A percentile compares a stretch with the other conserved stretches of the same genome.
These are phyloP conservation scores for Siniperca scherzeri DNA, from an alignment of 2,797 vertebrate species.

Conservation along the genomic window DNA sequence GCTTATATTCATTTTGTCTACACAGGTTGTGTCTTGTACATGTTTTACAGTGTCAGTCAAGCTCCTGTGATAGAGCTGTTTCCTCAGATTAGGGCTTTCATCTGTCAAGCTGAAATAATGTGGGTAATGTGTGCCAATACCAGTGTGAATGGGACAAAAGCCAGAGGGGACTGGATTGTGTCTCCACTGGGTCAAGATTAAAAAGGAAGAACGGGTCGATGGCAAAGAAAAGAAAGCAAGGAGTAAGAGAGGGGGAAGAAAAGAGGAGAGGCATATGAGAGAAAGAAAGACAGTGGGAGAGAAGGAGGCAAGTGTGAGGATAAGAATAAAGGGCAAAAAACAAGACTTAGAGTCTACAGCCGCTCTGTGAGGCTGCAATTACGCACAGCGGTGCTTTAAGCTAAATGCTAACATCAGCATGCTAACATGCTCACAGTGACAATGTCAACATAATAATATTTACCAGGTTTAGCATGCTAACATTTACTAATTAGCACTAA, in stretches of 20 bases:
- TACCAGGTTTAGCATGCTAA: not conserved
- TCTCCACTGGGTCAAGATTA: conserved; percentile 6
- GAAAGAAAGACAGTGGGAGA: not conserved
- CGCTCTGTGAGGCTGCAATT: not conserved
- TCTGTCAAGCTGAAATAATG: conserved; percentile 24
- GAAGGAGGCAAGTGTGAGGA: not conserved
- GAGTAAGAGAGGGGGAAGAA: not conserved
- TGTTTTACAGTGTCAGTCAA: not conserved
- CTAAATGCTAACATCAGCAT: not conserved
- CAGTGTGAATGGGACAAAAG: not conserved
- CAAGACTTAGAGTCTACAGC: not conserved
- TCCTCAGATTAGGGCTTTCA: conserved; percentile 14
- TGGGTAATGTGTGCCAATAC: conserved; percentile 7
- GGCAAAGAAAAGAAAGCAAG: not conserved
- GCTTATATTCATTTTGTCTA: not conserved
- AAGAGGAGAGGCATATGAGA: not conserved
- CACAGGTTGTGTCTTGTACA: not conserved
- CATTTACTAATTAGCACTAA: not conserved
- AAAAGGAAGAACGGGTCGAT: not conserved
- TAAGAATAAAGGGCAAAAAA: not conserved
- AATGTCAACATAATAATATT: not conserved
- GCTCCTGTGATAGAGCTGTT: conserved; percentile 11
- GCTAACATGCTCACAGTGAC: not conserved
- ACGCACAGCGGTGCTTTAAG: not conserved
- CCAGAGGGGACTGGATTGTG: conserved; percentile 13